Conservation (phyloP, 2,113 vertebrate genomes). For the Fulmarus glacialis region DNA sequence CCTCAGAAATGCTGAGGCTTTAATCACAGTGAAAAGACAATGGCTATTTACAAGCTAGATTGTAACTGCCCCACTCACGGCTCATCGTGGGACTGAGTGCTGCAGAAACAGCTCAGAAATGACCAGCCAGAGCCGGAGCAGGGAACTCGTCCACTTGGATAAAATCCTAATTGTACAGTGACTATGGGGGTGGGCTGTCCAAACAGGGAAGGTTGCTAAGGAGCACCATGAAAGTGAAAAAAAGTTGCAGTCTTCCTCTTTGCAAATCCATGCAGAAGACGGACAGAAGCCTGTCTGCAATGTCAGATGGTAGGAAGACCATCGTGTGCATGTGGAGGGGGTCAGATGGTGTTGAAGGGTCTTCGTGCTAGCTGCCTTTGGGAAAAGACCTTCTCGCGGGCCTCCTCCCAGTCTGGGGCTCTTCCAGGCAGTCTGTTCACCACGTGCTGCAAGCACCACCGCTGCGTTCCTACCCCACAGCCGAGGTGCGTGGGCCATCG, state of each 20-base stretch:
- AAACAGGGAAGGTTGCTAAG: background rate
- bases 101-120: background rate
- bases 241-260: background rate
- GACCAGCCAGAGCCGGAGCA: background rate
- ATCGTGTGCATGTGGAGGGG: too few species aligned
- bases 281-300: background rate
- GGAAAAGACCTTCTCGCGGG: background rate
- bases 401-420: background rate
- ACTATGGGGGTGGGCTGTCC: background rate
- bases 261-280: background rate
- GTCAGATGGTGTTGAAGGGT: background rate
- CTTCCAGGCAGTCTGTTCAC: background rate
- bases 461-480: background rate
- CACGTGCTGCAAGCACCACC: accelerated
- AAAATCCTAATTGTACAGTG: background rate
- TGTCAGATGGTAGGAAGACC: background rate
- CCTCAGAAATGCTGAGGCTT: background rate
- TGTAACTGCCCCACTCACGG: background rate
- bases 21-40: background rate
- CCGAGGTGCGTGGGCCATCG: accelerated
- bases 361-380: background rate
- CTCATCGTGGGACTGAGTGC: accelerated
- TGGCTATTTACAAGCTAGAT: background rate
- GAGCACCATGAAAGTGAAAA: background rate
- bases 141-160: accelerated